Evolutionary conservation across 2,113 vertebrate species (phyloP), one percentile per base, ranked within the genome.

Genomic region (Percina caprodes): DNA sequence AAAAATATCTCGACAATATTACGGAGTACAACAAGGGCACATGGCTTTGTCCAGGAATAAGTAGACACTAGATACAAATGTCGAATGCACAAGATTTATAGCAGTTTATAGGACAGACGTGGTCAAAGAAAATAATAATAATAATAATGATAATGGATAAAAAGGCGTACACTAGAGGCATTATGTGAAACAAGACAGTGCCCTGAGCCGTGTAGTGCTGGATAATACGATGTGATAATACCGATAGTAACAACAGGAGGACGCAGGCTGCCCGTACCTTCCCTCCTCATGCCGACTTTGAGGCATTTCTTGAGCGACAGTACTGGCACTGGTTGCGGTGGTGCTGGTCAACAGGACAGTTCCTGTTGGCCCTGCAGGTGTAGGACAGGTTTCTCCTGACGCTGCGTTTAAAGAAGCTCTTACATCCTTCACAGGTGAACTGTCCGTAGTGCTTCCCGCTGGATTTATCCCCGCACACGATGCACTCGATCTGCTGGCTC

Each of bases 361-460:
- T 97, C 93, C 97, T 95, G 96, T 96, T 97, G 92, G 97, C 97
- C 89, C 97, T 95, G 95, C 97, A 98, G 89, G 97, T 97, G 94
- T 98, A 98, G 91, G 77, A 95, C 91, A 98, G 96, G 95, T 97
- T 97, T 92, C 97, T 95, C 83, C 97, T 93, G 81, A 98, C 97
- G 94, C 96, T 97, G 88, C 97, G 94, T 90, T 98, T 98, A 85
- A 98, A 98, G 95, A 98, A 98, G 95, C 97, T 97, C 94, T 98
- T 98, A 96, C 97, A 99, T 91, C 97, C 97, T 87, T 99, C 97
- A 86, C 97, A 99, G 18, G 97, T 98, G 95, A 98, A 98, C 95
- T 99, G 97, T 92, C 97, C 97, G 89, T 99, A 98, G 93, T 99
- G 97, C 86, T 99, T 99, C 79, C 97, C 97, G 92, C 97, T 99